Percentiles rank a stretch among this genome's conserved stretches.
Evolutionary conservation across 2,113 vertebrate species (phyloP).

Genomic region (Patagioenas fasciata): DNA sequence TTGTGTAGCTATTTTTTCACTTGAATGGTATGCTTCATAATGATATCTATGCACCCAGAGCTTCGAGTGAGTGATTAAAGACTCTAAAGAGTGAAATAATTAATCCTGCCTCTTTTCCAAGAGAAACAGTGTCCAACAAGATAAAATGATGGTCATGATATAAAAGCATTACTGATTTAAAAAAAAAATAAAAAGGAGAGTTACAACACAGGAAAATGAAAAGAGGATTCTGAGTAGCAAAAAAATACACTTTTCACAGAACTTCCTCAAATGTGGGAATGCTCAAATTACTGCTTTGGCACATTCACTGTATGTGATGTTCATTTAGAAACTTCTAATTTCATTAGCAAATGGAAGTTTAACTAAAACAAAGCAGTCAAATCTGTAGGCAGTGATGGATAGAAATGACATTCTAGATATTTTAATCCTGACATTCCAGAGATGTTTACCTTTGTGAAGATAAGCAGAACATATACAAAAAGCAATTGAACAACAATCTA

Average conservation of each 20-base stretch:
- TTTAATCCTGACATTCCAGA: slow-evolving; percentile 34
- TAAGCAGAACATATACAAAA: slow-evolving; percentile 32
- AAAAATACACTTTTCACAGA: background rate
- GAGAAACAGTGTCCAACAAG: background rate
- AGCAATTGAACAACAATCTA: background rate
- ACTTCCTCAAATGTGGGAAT: background rate
- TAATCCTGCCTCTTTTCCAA: background rate
- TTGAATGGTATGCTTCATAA: background rate
- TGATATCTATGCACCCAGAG: background rate
- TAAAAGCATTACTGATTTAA: background rate
- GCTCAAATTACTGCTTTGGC: background rate
- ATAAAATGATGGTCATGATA: background rate
- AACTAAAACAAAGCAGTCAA: background rate
- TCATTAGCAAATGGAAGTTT: slow-evolving; percentile 13
- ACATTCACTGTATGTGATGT: background rate
- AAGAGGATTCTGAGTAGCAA: background rate
- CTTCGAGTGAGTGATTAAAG: background rate
- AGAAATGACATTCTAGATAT: background rate
- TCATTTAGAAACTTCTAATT: slow-evolving; percentile 2
- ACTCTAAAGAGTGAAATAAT: background rate
- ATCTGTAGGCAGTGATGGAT: background rate
- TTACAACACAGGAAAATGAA: background rate
- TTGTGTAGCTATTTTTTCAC: background rate
- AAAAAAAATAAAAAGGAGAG: background rate
- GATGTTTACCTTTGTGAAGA: slow-evolving; percentile 38